Conservation (phyloP, 2,797 vertebrate species). For the Platyrinchus mystaceus region DNA sequence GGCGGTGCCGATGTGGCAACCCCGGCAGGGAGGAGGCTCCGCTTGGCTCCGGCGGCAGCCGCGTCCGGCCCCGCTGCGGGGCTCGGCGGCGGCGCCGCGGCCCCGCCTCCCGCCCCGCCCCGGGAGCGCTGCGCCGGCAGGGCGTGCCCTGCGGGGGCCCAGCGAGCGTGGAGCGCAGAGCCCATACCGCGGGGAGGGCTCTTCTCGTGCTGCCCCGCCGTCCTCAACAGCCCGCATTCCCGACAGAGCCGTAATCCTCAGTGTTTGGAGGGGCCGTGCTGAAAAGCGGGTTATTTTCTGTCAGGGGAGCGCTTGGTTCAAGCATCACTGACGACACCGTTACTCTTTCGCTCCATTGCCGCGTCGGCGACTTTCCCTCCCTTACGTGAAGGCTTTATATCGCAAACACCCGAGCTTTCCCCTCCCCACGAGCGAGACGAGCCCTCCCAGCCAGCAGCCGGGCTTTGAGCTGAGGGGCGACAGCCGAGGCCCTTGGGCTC, state of each 20-base stretch:
- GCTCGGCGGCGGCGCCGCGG: background rate
- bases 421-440: accelerated
- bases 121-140: background rate
- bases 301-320: background rate
- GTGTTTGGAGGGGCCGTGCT: accelerated
- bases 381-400: accelerated
- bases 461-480: background rate
- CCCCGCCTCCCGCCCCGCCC: background rate
- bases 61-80: background rate
- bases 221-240: accelerated
- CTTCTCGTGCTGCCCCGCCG: background rate
- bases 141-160: background rate
- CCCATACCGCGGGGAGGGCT: no score
- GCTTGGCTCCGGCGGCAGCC: background rate
- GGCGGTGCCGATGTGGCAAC: conserved; percentile 3
- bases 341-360: accelerated
- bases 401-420: accelerated
- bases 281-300: background rate
- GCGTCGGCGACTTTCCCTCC: accelerated
- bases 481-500: no score
- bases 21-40: background rate
- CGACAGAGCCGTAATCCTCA: accelerated
- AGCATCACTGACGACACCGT: accelerated
- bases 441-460: background rate
- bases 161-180: background rate